These are phyloP conservation scores for Cephus rjabovi DNA, from an alignment of 2,888 invertebrate species.

Conservation along the genomic window DNA sequence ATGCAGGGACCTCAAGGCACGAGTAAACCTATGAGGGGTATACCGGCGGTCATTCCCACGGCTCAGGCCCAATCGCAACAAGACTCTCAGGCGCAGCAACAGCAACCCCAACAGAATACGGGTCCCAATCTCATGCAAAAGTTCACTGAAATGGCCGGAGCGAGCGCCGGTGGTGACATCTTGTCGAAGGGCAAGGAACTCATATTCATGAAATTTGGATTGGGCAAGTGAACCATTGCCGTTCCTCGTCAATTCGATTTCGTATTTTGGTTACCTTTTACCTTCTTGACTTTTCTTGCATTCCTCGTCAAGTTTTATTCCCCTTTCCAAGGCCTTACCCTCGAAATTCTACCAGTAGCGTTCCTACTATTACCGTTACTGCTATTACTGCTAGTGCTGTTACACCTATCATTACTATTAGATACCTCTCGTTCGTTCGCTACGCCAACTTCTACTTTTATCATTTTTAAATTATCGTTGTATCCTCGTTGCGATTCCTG, in stretches of 20 bases:
- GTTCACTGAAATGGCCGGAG: conserved; percentile 84
- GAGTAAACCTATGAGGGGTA: conserved; percentile 66
- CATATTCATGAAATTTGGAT: conserved; percentile 93
- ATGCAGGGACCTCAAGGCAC: conserved; percentile 53
- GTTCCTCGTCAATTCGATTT: conserved; percentile 22
- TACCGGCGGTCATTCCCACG: conserved; percentile 69
- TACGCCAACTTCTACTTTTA: neutral
- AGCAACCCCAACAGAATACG: conserved; percentile 64
- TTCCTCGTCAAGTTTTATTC: neutral
- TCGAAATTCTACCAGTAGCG: neutral
- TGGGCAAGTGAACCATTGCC: conserved; percentile 70
- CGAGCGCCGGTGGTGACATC: conserved; percentile 88
- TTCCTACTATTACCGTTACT: conserved; percentile 10
- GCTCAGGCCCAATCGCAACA: conserved; percentile 60
- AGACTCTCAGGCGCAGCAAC: conserved; percentile 64
- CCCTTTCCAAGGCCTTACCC: neutral
- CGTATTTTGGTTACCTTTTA: neutral
- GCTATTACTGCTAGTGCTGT: neutral
- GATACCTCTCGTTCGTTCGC: neutral
- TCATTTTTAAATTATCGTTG: neutral
- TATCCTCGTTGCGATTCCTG: neutral
- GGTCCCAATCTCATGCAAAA: conserved; percentile 89
- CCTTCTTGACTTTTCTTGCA: neutral
- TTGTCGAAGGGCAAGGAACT: conserved; percentile 94
- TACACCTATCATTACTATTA: neutral